Evolutionary conservation across 2,888 invertebrate genomes (phyloP).

Genomic region (Cancer borealis): DNA sequence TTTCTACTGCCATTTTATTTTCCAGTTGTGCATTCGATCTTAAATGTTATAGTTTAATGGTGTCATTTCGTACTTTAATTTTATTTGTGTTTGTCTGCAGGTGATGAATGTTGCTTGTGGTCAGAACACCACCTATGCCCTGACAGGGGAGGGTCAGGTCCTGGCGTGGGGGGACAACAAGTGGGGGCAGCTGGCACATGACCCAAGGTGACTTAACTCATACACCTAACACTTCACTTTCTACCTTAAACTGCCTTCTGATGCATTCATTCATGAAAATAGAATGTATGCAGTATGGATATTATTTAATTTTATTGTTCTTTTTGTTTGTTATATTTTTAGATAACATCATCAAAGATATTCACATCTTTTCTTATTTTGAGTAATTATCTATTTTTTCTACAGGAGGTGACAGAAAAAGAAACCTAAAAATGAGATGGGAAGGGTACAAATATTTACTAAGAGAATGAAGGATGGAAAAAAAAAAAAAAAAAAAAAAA

Average conservation of each 20-base stretch:
- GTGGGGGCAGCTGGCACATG: constrained; percentile 86
- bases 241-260: background rate
- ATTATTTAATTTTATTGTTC: too few relatives aligned
- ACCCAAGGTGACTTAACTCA: constrained; percentile 66
- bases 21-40: background rate
- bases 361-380: too few relatives aligned
- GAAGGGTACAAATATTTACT: too few relatives aligned
- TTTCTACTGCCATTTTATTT: too few relatives aligned
- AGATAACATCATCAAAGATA: too few relatives aligned
- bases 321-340: too few relatives aligned
- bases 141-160: constrained; percentile 83
- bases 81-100: constrained; percentile 42
- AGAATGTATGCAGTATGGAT: background rate
- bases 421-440: too few relatives aligned
- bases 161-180: constrained; percentile 91
- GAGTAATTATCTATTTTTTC: too few relatives aligned
- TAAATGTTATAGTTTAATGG: background rate
- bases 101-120: constrained; percentile 73
- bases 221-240: background rate
- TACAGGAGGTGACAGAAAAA: too few relatives aligned
- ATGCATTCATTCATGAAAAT: background rate
- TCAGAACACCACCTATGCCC: constrained; percentile 79
- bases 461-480: too few relatives aligned
- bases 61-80: background rate
- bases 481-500: too few relatives aligned